Conservation (phyloP, 1,140 invertebrate species). For the Cotesia glomerata region DNA sequence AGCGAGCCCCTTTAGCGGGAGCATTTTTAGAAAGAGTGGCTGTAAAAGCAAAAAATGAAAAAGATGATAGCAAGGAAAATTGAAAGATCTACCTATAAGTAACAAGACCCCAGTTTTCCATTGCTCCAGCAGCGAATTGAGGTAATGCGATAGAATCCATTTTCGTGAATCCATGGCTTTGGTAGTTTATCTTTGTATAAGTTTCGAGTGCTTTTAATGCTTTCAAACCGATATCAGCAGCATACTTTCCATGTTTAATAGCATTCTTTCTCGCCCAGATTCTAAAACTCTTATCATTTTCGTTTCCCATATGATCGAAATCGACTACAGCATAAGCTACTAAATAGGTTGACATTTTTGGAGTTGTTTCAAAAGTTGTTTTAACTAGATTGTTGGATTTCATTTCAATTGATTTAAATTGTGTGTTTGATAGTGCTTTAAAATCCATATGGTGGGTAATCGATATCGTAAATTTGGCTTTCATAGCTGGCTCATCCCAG, state of each 20-base stretch:
- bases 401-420: slow-evolving; percentile 23
- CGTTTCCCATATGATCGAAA: slow-evolving; percentile 53
- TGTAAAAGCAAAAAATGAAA: too few species aligned
- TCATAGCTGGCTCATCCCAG: slow-evolving; percentile 74
- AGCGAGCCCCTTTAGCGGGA: too few species aligned
- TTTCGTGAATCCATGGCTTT: slow-evolving; percentile 46
- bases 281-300: slow-evolving; percentile 27
- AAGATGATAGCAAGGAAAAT: too few species aligned
- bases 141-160: slow-evolving; percentile 74
- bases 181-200: slow-evolving; percentile 35
- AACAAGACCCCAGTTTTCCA: slow-evolving; percentile 83
- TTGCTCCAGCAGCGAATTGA: slow-evolving; percentile 81
- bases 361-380: slow-evolving; percentile 40
- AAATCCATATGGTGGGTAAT: slow-evolving; percentile 58
- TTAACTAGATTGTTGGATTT: background rate
- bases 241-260: slow-evolving; percentile 61
- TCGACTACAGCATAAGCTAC: slow-evolving; percentile 77
- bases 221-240: slow-evolving; percentile 45
- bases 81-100: slow-evolving; percentile 62
- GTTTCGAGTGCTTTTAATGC: slow-evolving; percentile 41
- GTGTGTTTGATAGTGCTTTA: slow-evolving; percentile 62
- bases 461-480: slow-evolving; percentile 64
- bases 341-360: slow-evolving; percentile 77
- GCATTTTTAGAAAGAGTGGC: too few species aligned
- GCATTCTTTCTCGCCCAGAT: slow-evolving; percentile 66